Base-by-base conservation (phyloP, 2,888 invertebrate species). In the Calameuta idolon region DNA sequence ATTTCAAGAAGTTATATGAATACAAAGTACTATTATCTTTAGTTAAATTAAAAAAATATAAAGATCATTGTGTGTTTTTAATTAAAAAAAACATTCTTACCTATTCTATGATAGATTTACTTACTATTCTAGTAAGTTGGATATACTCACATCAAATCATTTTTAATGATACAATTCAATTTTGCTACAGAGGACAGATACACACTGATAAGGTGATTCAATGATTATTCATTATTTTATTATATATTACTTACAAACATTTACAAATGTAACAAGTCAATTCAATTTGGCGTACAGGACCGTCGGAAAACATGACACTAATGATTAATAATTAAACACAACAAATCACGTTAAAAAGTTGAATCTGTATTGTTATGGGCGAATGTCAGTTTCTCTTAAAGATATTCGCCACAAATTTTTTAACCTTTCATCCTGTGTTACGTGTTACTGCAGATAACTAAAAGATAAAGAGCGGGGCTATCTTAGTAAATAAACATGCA, bases 221-320 rank as follows among this genome's bases (percentile, higher is more conserved):
- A 81, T 83, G 84, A 84, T 89, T 87, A 86, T 86, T 85, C 87
- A 89, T 89, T 87, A 88, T 87, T 89, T 89, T 89, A 89, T 89
- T 89, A 87, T 85, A 86, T 89, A 88, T 86, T 89, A 89, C 89
- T 89, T 89, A 89, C 89, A 89, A 89, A 89, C 89, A 89, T 89
- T 89, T 89, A 89, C 89, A 89, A 89, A 89, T 89, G 88, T 89
- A 89, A 89, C 89, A 89, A 89, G 86, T 89, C 89, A 89, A 89
- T 89, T 89, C 88, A 89, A 88, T 89, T 89, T 89, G 87, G 89
- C 89, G 86, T 89, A 89, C 86, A 88, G 87, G 85, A 89, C 87
- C 86, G 83, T 89, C 85, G 79, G 85, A 85, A 87, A 87, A 86
- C 85, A 86, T 87, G 88, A 87, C 83, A 86, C 83, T 85, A 85